These are phyloP conservation scores for Pseudochirops corinnae DNA, from an alignment of 2,797 vertebrate species.

Conservation along the genomic window DNA sequence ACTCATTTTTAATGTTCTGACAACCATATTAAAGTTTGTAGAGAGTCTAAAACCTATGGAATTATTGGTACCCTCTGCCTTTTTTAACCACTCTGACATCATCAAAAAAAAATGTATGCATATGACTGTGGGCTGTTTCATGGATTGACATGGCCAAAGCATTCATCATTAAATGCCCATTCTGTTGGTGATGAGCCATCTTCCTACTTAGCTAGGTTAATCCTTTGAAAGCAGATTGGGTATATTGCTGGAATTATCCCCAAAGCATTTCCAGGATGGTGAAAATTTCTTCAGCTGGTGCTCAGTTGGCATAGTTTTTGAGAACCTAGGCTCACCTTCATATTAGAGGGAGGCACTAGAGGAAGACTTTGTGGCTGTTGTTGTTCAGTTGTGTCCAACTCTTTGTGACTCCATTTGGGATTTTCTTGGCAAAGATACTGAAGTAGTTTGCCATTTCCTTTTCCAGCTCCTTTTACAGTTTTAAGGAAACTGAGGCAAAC, in stretches of 20 bases:
- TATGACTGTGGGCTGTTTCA: background rate
- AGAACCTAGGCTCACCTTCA: background rate
- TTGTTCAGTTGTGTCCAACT: background rate
- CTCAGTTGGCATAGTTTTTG: background rate
- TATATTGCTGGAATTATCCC: background rate
- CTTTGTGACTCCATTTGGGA: background rate
- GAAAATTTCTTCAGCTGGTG: too few relatives aligned
- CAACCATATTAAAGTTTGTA: background rate
- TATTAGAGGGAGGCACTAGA: background rate
- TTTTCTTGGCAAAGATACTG: background rate
- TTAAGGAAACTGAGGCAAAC: background rate
- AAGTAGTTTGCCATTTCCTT: background rate
- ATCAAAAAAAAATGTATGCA: background rate
- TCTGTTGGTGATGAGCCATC: background rate
- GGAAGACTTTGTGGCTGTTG: background rate
- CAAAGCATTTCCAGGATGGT: background rate
- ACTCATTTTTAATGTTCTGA: background rate
- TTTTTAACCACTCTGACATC: background rate
- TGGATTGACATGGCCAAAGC: background rate
- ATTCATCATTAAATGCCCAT: background rate
- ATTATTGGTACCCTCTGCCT: background rate
- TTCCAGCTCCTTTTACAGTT: background rate
- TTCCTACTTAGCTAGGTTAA: background rate
- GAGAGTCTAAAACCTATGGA: background rate
- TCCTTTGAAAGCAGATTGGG: background rate